Conservation (phyloP, 2,888 invertebrate genomes). For the Lasioglossum oenotherae region DNA sequence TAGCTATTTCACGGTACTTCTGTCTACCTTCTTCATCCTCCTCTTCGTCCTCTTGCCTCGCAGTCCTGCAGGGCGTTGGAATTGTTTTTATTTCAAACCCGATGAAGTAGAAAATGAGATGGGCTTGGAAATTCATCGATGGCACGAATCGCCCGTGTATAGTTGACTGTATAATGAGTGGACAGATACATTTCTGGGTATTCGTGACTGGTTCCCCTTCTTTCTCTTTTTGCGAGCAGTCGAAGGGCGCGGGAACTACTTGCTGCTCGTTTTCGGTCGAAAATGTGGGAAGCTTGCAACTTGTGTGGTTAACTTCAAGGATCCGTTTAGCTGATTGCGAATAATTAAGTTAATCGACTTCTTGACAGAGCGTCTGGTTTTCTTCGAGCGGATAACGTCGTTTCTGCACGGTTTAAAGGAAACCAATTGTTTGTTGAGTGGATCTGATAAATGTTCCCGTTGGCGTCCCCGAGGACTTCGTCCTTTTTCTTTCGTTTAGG, state of each 20-base stretch:
- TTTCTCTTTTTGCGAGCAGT: background rate
- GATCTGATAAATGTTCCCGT: background rate
- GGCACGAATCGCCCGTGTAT: background rate
- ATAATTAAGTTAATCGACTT: slow-evolving; percentile 4
- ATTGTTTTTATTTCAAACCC: background rate
- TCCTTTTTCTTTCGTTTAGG: background rate
- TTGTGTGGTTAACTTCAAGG: background rate
- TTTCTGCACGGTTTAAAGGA: background rate
- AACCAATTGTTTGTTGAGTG: background rate
- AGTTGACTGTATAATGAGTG: background rate
- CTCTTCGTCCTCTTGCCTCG: background rate
- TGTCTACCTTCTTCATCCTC: background rate
- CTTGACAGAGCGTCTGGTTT: background rate
- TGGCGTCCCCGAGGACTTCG: background rate
- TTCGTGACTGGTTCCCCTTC: background rate
- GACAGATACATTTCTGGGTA: background rate
- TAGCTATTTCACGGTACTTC: too few species aligned
- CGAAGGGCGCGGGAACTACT: background rate
- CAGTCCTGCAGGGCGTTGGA: background rate
- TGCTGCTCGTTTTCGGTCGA: background rate
- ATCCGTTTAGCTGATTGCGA: slow-evolving; percentile 1
- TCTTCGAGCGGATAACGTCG: background rate
- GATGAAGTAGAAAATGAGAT: background rate
- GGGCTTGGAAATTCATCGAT: background rate
- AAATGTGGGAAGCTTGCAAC: background rate